Conservation (phyloP, 2,797 vertebrate species). For the Neomorphus geoffroyi region DNA sequence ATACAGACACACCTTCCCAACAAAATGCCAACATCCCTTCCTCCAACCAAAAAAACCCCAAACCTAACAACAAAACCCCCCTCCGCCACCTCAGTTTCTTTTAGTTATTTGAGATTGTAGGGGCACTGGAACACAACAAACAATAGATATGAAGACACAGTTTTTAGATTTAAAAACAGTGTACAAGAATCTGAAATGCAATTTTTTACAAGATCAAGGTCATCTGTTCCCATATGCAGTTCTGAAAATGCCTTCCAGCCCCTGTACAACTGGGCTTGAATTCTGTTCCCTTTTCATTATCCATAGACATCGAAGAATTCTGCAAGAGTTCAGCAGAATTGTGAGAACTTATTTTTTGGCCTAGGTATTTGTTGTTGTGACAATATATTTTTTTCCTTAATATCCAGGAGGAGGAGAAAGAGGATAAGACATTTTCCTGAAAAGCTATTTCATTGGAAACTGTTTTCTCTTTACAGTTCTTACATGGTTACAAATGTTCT, state of each 20-base stretch:
- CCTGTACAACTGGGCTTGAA: neutral
- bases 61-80: neutral
- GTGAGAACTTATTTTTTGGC: neutral
- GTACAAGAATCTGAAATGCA: neutral
- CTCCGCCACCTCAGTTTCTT: no score
- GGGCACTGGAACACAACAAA: neutral
- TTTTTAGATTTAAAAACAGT: neutral
- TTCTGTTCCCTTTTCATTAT: neutral
- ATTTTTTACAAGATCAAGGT: neutral
- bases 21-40: accelerated
- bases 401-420: neutral
- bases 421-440: neutral
- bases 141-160: neutral
- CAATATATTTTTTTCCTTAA: neutral
- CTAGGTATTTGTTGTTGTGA: neutral
- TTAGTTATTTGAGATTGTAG: neutral
- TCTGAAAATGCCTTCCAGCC: neutral
- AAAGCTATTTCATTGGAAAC: neutral
- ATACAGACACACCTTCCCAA: accelerated
- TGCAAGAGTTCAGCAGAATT: neutral
- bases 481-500: neutral
- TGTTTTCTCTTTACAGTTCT: neutral
- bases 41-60: neutral
- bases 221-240: neutral
- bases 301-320: neutral